Evolutionary conservation across 2,797 vertebrate species (phyloP), one percentile per base, ranked within the genome.

Genomic region (Anabacerthia variegaticeps): DNA sequence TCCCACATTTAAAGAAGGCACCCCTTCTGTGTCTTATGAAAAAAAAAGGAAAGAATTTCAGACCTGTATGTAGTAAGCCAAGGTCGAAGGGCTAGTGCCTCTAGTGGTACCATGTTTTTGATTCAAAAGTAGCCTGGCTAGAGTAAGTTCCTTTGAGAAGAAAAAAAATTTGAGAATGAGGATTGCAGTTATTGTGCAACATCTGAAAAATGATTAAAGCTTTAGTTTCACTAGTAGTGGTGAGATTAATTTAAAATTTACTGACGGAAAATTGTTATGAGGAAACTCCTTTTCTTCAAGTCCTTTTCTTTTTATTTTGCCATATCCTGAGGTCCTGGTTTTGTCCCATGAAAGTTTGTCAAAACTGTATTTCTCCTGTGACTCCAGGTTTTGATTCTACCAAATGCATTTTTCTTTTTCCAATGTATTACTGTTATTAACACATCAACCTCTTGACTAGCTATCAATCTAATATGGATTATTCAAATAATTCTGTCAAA

Each of bases 401-500:
- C 22, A 18, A 65, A 36, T 52, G 20, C 7, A 54, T 43, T 85
- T 91, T 90, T 76, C 28, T 63, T 91, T 54, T 80, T n/a, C 48
- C 9, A 7, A 6, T 74, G 3, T 76, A 74, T 93, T 95, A 89
- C 75, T 83, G 65, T 89, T 85, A 85, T 92, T 89, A 93, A 62
- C 61, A 55, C 19, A 61, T 96, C 91, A 79, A 15, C 84, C 72
- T 75, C 75, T 28, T 93, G 54, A 58, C 58, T 97, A 94, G 18
- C 71, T 91, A 72, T 96, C 83, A 89, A 16, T 95, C 84, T 95
- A 44, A 85, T 89, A 61, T 32, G 74, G 74, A 51, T 89, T 89
- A 95, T 94, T 97, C 84, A 97, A 91, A 92, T 96, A 55, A 89
- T 55, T 87, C 94, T 92, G 91, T 96, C 75, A 90, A 75, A 85